These are phyloP conservation scores for Crotalus horridus DNA, from an alignment of 2,113 vertebrate genomes.

Conservation along the genomic window DNA sequence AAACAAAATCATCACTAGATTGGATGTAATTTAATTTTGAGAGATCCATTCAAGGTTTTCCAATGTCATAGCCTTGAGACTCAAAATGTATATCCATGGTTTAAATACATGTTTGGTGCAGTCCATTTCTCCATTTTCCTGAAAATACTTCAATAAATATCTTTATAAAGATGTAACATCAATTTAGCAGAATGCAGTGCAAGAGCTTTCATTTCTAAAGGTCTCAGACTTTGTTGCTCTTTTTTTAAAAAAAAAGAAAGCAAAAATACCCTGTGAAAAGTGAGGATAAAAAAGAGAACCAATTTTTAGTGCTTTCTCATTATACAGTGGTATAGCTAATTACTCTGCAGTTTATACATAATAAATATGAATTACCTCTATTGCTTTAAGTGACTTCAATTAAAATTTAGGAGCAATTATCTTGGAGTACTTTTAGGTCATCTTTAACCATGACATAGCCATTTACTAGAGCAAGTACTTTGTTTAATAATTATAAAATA, in stretches of 20 bases:
- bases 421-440: neutral
- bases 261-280: neutral
- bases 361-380: slow-evolving; percentile 19
- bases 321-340: neutral
- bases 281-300: neutral
- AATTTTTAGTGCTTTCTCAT: neutral
- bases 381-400: slow-evolving; percentile 22
- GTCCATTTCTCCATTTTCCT: neutral
- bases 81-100: too few relatives aligned
- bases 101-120: neutral
- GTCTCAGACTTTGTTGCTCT: too few relatives aligned
- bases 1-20: too few relatives aligned
- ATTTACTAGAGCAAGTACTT: slow-evolving; percentile 16
- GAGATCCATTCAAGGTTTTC: too few relatives aligned
- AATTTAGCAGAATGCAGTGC: neutral
- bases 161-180: neutral
- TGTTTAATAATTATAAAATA: neutral
- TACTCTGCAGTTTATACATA: slow-evolving; percentile 25
- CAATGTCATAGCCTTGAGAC: too few relatives aligned
- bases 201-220: neutral
- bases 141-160: neutral
- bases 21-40: too few relatives aligned
- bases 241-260: neutral
- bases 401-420: slow-evolving; percentile 21
- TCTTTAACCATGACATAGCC: neutral